Evolutionary conservation across 2,113 vertebrate genomes (phyloP).

Genomic region (Perccottus glenii): DNA sequence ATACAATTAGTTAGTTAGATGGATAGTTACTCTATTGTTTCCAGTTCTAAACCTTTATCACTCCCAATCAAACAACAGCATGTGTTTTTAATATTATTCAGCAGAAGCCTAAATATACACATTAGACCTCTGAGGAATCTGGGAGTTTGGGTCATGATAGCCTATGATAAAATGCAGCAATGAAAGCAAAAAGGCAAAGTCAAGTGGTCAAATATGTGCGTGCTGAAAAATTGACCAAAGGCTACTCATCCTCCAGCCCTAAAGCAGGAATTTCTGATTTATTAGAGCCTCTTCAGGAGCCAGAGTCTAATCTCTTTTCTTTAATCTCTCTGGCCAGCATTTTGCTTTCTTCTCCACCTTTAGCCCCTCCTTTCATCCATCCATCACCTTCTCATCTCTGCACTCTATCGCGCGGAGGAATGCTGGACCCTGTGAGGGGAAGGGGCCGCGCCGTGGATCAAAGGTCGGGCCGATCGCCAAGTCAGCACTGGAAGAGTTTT

Average conservation of each 20-base stretch:
- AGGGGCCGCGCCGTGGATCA: slow-evolving; percentile 57
- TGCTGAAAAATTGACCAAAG: slow-evolving; percentile 28
- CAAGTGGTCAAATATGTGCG: slow-evolving; percentile 23
- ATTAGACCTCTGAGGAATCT: slow-evolving; percentile 42
- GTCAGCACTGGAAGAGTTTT: slow-evolving; percentile 63
- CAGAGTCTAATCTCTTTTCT: slow-evolving; percentile 72
- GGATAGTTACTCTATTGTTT: no score
- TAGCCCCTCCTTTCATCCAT: slow-evolving; percentile 66
- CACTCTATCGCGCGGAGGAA: slow-evolving; percentile 72
- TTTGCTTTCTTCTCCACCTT: slow-evolving; percentile 71
- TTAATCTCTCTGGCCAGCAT: slow-evolving; percentile 68
- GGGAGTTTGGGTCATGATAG: slow-evolving; percentile 58
- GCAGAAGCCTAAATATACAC: no score
- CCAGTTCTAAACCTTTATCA: no score
- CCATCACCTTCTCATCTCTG: slow-evolving; percentile 73
- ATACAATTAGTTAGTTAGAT: no score
- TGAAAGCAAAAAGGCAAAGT: slow-evolving; percentile 37
- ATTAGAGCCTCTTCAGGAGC: slow-evolving; percentile 63
- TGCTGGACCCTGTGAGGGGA: slow-evolving; percentile 62
- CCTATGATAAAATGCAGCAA: slow-evolving; percentile 23
- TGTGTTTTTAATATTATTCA: no score
- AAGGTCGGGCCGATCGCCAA: slow-evolving; percentile 66
- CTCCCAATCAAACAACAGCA: no score
- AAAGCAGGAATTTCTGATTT: slow-evolving; percentile 64
- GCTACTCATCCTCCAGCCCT: slow-evolving; percentile 34